phyloP scores from a whole-genome alignment of 2,888 invertebrate species.

The Liopterus haemorrhoidalis region DNA sequence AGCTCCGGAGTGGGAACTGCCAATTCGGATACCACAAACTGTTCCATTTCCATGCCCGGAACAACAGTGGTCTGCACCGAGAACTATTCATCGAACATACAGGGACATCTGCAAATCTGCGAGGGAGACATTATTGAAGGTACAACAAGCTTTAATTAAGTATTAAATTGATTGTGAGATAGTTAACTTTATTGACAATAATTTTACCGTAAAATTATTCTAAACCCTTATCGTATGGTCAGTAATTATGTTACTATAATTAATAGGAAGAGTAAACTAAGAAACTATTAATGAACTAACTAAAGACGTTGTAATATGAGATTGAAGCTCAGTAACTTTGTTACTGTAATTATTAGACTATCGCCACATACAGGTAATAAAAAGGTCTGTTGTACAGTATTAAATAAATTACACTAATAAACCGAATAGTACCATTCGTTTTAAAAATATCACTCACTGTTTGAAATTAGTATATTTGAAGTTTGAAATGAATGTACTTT shows the following conservation, averaged over 20 bases:
- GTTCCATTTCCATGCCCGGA: slow-evolving; percentile 70
- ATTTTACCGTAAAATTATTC: background rate
- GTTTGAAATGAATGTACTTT: too few species aligned
- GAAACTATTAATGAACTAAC: too few species aligned
- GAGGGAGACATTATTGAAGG: slow-evolving; percentile 91
- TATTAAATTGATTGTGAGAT: background rate
- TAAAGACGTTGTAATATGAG: too few species aligned
- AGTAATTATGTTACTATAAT: slow-evolving; percentile 8
- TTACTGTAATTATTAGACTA: too few species aligned
- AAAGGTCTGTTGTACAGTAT: too few species aligned
- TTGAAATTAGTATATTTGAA: too few species aligned
- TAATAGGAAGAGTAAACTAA: background rate
- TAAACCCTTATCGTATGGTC: background rate
- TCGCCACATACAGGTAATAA: too few species aligned
- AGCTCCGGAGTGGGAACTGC: slow-evolving; percentile 87
- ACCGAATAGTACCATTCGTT: too few species aligned
- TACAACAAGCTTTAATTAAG: slow-evolving; percentile 36
- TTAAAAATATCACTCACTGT: too few species aligned
- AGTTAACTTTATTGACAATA: background rate
- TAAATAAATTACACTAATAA: too few species aligned
- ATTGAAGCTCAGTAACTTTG: too few species aligned
- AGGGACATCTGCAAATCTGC: slow-evolving; percentile 73
- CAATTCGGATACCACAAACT: slow-evolving; percentile 76
- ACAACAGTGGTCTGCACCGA: slow-evolving; percentile 83
- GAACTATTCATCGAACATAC: slow-evolving; percentile 65